Base-by-base conservation (phyloP, 37 sponge, comb jelly and placozoan genomes). In the Lycopodina hypogea region DNA sequence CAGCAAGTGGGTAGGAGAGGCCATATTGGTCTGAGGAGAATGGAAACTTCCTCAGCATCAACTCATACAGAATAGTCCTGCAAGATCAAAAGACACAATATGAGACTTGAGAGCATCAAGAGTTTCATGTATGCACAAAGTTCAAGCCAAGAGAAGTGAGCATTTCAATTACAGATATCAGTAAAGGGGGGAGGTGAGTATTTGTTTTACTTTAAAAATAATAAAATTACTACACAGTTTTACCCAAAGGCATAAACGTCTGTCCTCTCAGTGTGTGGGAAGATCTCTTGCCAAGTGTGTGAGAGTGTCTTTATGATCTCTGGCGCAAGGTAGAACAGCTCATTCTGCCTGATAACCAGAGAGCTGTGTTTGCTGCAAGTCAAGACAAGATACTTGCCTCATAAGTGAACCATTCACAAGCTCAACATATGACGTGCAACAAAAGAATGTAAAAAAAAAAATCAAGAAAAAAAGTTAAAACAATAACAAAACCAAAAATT, bases 221-320 rank as follows among this genome's bases (percentile, higher is more conserved):
- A n/a, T n/a, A n/a, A n/a, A 45, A 45, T 45, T 45, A 45, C 8
- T 9, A 9, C n/a, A n/a, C 9, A 7, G 61, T 69, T 88, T 78
- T 72, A 94, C 95, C 95, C 89, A 81, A 94, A 94, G 38, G 95
- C 92, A 71, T 86, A 94, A 59, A 94, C 69, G 64, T 94, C 95
- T 0, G 95, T 83, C 48, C 74, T 66, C 30, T 78, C 60, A 1
- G 77, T 81, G 78, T 82, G 85, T 2, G 77, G 79, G 35, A 73
- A 78, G 48, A 61, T 23, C 23, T 77, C 81, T 1, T 66, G 42
- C 9, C 50, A 37, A 33, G 36, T 56, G 7, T 74, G 79, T 0
- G 76, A 68, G 56, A 96, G 81, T 22, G 32, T 75, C 42, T 64
- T 67, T 28, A 96, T 74, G 2, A 96, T 81, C 58, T 96, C 97